Conservation (phyloP, 2,888 invertebrate genomes). For the Spisula solida region DNA sequence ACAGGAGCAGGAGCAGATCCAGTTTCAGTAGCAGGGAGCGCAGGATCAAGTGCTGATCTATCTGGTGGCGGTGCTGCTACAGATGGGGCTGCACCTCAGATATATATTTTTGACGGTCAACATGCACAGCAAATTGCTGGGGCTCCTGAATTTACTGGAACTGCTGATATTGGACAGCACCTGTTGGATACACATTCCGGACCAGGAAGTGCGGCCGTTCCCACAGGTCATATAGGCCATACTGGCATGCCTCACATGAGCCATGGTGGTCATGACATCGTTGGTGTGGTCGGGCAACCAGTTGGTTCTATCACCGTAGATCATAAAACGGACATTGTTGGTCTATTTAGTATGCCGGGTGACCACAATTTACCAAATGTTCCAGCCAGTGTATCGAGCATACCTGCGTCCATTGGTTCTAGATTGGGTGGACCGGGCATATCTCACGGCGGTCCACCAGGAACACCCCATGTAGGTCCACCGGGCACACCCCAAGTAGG, state of each 20-base stretch:
- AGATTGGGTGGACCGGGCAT: constrained; percentile 32
- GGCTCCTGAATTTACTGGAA: background rate
- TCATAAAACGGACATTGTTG: constrained; percentile 44
- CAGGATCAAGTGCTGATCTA: constrained; percentile 6
- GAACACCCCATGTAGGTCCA: background rate
- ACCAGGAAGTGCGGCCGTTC: background rate
- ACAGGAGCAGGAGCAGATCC: background rate
- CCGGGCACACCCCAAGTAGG: background rate
- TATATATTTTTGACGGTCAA: constrained; percentile 48
- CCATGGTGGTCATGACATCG: constrained; percentile 35
- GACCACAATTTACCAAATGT: constrained; percentile 47
- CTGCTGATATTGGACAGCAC: background rate
- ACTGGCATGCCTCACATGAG: constrained; percentile 27
- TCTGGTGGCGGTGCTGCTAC: background rate
- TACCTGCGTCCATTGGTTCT: constrained; percentile 57
- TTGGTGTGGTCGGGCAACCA: constrained; percentile 58
- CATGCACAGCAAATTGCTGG: constrained; percentile 34
- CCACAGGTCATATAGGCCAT: background rate
- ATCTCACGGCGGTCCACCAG: too few relatives aligned
- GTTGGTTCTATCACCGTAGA: constrained; percentile 51
- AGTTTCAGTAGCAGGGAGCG: background rate
- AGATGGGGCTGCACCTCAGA: constrained; percentile 32
- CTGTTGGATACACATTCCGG: background rate
- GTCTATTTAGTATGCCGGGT: constrained; percentile 54
- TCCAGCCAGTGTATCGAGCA: constrained; percentile 61